These are phyloP conservation scores for Fukomys damarensis DNA, from an alignment of 2,113 vertebrate genomes.

Conservation along the genomic window DNA sequence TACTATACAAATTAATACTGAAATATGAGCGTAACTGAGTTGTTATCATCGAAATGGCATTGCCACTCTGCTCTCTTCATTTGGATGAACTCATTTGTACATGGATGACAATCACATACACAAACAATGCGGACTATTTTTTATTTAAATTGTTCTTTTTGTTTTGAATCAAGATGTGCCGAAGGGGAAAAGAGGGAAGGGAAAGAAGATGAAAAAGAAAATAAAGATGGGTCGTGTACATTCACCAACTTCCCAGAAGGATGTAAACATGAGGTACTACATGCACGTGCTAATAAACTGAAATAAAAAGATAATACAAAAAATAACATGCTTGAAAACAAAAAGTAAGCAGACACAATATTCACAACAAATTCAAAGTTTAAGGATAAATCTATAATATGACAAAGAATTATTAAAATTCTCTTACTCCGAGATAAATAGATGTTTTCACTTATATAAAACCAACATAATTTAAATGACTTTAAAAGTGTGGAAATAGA, in stretches of 20 bases:
- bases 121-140: neutral
- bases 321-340: neutral
- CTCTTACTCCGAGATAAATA: neutral
- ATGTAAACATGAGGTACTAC: neutral
- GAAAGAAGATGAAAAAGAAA: neutral
- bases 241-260: neutral
- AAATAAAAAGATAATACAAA: neutral
- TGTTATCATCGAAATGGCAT: neutral
- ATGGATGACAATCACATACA: neutral
- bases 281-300: neutral
- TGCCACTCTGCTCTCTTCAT: neutral
- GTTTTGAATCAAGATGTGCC: neutral
- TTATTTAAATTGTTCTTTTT: neutral
- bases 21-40: neutral
- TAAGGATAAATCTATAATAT: neutral
- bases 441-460: neutral
- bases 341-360: neutral
- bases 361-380: neutral
- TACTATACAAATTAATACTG: neutral
- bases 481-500: neutral
- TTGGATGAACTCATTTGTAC: neutral
- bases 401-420: slow-evolving; percentile 2
- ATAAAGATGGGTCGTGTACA: neutral
- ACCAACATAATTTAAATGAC: neutral
- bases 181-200: neutral